A percentile compares a stretch with the other conserved stretches of the same genome.
These are phyloP conservation scores for Callopanchax toddi DNA, from an alignment of 2,113 vertebrate species.

Conservation along the genomic window DNA sequence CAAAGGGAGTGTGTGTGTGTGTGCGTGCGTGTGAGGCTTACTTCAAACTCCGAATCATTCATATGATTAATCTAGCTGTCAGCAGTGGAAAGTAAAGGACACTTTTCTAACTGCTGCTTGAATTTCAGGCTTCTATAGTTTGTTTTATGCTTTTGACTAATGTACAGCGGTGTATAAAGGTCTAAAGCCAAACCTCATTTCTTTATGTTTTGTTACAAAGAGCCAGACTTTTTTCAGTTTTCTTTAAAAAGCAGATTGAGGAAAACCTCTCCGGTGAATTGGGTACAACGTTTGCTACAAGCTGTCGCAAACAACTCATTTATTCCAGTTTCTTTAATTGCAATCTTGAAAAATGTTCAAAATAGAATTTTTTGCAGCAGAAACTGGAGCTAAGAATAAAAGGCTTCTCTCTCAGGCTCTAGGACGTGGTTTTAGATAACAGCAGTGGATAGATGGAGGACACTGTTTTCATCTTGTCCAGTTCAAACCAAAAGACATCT, in stretches of 20 bases:
- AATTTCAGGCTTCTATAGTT: neutral
- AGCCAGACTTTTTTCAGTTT: neutral
- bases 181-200: neutral
- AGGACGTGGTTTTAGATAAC: too few species aligned
- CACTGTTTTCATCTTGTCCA: too few species aligned
- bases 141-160: neutral
- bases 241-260: neutral
- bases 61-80: constrained; percentile 4
- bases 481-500: too few species aligned
- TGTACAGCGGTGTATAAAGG: neutral
- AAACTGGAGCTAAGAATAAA: too few species aligned
- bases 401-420: too few species aligned
- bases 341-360: too few species aligned
- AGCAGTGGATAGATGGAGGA: too few species aligned
- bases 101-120: neutral
- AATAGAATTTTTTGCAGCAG: too few species aligned
- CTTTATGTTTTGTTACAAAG: neutral
- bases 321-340: neutral
- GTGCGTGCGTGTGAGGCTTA: constrained; percentile 4
- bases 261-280: neutral
- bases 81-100: neutral
- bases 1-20: constrained; percentile 27
- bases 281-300: neutral
- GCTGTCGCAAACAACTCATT: neutral
- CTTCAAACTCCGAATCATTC: constrained; percentile 7